Evolutionary conservation across 2,797 vertebrate species (phyloP).

Genomic region (Onychomys torridus): DNA sequence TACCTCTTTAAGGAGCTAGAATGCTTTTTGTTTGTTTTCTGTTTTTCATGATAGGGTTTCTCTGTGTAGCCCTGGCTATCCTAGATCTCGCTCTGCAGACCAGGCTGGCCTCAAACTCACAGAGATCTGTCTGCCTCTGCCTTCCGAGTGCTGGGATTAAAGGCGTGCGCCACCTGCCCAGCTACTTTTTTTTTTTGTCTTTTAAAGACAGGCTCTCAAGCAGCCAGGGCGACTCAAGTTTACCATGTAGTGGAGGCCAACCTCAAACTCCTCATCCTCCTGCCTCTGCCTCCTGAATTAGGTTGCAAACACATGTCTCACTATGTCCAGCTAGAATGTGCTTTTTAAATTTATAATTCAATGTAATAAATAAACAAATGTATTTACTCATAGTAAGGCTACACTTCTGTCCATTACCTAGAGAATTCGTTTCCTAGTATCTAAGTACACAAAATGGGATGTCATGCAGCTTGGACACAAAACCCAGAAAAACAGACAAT

Average conservation of each 20-base stretch:
- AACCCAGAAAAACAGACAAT: background rate
- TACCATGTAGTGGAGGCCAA: background rate
- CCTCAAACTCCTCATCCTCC: background rate
- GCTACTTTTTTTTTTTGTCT: background rate
- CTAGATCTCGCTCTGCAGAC: background rate
- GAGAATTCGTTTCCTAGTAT: background rate
- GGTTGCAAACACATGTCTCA: background rate
- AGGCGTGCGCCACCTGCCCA: background rate
- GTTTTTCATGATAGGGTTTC: background rate
- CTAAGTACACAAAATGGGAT: background rate
- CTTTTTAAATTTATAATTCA: background rate
- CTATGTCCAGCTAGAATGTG: background rate
- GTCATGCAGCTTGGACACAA: background rate
- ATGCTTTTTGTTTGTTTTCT: background rate
- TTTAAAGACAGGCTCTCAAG: background rate
- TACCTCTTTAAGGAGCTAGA: constrained; percentile 15
- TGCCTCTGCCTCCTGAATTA: background rate
- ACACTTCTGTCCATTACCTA: background rate
- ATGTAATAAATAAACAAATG: background rate
- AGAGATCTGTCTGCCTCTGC: background rate
- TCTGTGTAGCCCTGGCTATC: background rate
- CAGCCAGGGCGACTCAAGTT: background rate
- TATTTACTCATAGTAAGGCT: background rate
- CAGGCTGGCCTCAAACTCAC: background rate
- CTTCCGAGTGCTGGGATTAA: background rate